A percentile compares a stretch with the other conserved stretches of the same genome.
Conservation (phyloP, 2,888 invertebrate species). For the Pterobdella sp. region DNA sequence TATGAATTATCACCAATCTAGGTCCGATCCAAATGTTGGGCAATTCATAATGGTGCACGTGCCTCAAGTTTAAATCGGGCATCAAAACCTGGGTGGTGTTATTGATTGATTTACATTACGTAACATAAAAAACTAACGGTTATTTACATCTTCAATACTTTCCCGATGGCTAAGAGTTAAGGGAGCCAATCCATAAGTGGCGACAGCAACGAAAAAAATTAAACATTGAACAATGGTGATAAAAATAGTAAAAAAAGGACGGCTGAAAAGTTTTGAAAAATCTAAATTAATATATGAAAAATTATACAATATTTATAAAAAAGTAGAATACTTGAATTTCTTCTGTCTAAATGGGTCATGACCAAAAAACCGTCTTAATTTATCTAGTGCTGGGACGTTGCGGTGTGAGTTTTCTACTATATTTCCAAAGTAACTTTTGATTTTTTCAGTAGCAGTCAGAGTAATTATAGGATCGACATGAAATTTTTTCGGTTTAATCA, state of each 20-base stretch:
- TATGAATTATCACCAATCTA: conserved; percentile 38
- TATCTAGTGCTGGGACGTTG: background rate
- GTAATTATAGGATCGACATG: conserved; percentile 7
- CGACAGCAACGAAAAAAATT: conserved; percentile 76
- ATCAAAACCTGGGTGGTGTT: conserved; percentile 61
- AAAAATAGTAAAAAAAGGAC: conserved; percentile 98
- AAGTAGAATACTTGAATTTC: conserved; percentile 12
- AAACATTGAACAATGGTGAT: conserved; percentile 90
- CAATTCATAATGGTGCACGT: conserved; percentile 42
- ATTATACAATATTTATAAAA: no score
- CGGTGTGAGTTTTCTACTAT: conserved; percentile 19
- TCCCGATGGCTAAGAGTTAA: conserved; percentile 77
- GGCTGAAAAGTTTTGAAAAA: conserved; percentile 23
- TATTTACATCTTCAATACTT: conserved; percentile 48
- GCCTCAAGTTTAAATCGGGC: conserved; percentile 77
- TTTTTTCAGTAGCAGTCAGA: background rate
- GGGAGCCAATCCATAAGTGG: conserved; percentile 90
- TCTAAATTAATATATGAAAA: background rate
- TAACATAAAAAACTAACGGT: background rate
- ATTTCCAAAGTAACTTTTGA: background rate
- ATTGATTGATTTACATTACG: background rate
- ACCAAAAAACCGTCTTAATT: conserved; percentile 18
- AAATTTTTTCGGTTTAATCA: background rate
- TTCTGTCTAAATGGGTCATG: conserved; percentile 10
- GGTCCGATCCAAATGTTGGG: conserved; percentile 93